These are phyloP conservation scores for Aphelocoma coerulescens DNA, from an alignment of 2,113 vertebrate genomes.

Conservation along the genomic window DNA sequence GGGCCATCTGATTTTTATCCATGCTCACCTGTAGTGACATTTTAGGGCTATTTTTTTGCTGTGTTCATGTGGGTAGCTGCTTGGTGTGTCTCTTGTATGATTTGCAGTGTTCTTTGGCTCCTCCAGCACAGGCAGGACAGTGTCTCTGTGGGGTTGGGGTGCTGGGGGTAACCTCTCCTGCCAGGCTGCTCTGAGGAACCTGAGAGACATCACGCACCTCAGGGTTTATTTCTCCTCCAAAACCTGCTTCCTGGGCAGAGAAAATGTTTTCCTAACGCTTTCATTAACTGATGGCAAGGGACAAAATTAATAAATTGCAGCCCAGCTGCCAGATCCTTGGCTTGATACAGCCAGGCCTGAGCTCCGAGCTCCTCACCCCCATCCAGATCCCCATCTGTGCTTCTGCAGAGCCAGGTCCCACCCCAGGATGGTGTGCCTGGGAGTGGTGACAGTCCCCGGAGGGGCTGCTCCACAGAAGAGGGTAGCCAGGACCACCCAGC, in stretches of 20 bases:
- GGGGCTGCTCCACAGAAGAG: background rate
- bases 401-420: background rate
- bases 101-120: background rate
- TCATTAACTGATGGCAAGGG: background rate
- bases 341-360: background rate
- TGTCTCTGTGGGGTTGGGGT: background rate
- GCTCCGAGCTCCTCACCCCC: background rate
- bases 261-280: background rate
- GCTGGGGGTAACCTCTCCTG: background rate
- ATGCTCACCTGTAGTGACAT: background rate
- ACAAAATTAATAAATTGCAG: background rate
- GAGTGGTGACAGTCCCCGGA: background rate
- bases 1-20: slow-evolving; percentile 34
- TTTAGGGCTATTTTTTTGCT: background rate
- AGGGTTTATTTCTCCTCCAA: background rate
- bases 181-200: background rate
- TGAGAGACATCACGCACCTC: background rate
- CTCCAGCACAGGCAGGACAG: background rate
- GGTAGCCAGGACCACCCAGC: background rate
- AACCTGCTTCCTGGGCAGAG: background rate
- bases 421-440: background rate
- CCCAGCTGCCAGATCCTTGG: background rate
- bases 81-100: background rate
- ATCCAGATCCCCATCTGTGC: background rate
- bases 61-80: background rate